These are phyloP conservation scores for Formica selysi DNA, from an alignment of 1,140 invertebrate genomes.

Conservation along the genomic window DNA sequence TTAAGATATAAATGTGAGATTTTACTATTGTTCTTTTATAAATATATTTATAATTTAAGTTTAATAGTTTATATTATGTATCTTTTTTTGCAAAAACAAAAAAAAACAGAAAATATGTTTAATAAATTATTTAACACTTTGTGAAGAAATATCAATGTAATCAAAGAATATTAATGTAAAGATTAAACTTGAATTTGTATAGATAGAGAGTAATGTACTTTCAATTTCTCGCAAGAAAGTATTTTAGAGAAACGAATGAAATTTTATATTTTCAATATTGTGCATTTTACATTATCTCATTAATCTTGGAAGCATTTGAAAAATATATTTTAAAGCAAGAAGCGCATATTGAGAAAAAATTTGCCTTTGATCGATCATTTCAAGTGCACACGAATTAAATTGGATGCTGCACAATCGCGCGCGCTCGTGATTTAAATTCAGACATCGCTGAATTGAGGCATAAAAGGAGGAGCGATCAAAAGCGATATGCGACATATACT, in stretches of 20 bases:
- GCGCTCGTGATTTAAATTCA: conserved; percentile 36
- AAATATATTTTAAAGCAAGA: conserved; percentile 15
- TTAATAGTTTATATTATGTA: neutral
- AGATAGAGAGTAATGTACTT: neutral
- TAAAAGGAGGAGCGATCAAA: conserved; percentile 24
- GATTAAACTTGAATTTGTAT: neutral
- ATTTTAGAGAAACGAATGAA: neutral
- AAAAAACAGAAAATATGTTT: neutral
- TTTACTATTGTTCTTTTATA: neutral
- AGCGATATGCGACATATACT: conserved; percentile 20
- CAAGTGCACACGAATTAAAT: conserved; percentile 10
- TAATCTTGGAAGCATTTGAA: neutral
- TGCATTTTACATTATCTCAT: neutral
- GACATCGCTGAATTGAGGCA: conserved; percentile 15
- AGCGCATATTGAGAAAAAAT: conserved; percentile 14
- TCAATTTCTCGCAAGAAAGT: neutral
- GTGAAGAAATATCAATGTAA: neutral
- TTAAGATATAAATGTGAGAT: neutral
- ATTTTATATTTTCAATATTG: neutral
- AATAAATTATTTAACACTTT: conserved; percentile 6
- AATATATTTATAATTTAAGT: conserved; percentile 2
- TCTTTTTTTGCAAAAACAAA: neutral
- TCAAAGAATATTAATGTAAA: neutral
- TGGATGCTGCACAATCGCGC: conserved; percentile 38
- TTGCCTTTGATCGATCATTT: conserved; percentile 37